These are phyloP conservation scores for Neodon shergylaensis DNA, from an alignment of 2,113 vertebrate genomes.

Conservation along the genomic window DNA sequence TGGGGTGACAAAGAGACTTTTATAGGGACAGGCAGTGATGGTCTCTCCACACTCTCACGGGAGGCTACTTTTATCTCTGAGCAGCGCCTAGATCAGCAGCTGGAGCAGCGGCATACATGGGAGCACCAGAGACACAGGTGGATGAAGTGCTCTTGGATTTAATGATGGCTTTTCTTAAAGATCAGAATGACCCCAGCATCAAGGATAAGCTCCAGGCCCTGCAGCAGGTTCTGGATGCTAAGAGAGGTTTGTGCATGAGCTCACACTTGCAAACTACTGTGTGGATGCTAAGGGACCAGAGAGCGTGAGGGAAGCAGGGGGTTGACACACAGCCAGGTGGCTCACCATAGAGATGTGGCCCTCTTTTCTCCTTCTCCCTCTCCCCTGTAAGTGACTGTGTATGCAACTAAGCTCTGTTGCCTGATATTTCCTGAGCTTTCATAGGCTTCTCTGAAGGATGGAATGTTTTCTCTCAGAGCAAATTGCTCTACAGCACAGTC, in stretches of 20 bases:
- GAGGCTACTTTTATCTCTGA: not conserved
- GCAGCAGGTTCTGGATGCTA: not conserved
- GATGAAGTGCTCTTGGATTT: not conserved
- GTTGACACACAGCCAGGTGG: not conserved
- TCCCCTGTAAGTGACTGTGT: not conserved
- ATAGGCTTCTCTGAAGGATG: not conserved
- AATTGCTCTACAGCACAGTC: not conserved
- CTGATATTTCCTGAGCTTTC: not conserved
- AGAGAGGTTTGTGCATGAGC: not conserved
- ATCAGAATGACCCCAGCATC: not conserved
- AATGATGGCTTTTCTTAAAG: not conserved
- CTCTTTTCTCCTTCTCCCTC: not conserved
- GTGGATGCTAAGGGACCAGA: not conserved
- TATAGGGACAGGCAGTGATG: not conserved
- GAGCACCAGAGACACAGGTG: accelerated
- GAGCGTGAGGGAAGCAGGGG: not conserved
- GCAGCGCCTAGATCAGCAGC: accelerated
- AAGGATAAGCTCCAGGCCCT: not conserved
- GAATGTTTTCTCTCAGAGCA: not conserved
- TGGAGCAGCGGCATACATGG: no score
- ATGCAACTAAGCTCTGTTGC: not conserved
- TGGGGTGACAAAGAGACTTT: not conserved
- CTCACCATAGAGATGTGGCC: not conserved
- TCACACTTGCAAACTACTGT: no score
- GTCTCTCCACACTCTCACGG: not conserved